Evolutionary conservation across 2,113 vertebrate species (phyloP), one percentile per base, ranked within the genome.

Genomic region (Varanus salvator): DNA sequence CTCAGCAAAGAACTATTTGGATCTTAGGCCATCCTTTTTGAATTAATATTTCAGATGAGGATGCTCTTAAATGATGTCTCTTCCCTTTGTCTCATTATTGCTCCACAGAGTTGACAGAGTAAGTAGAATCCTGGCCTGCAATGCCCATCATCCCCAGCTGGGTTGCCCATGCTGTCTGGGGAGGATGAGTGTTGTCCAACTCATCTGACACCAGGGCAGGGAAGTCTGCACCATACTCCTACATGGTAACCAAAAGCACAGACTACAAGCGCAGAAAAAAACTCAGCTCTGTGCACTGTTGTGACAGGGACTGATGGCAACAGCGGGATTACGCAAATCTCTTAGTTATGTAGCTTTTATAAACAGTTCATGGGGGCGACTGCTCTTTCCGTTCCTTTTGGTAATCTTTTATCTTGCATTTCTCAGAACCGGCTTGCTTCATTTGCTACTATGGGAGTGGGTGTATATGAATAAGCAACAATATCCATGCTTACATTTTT

Each of bases 271-370:
- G 60, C 25, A 34, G 77, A 82, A 87, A 88, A 72, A 31, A 82
- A 60, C 29, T 29, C n/a, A n/a, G 54, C 48, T 52, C 87, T 74
- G 52, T 82, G 50, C 52, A 44, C 12, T n/a, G 19, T n/a, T 71
- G 31, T 64, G 76, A 75, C 9, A 52, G 7, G n/a, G 68, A 52
- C 21, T 50, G 29, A 25, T 75, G n/a, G 52, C 77, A 87, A 52
- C 29, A 38, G 44, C 8, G 64, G 69, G 85, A 83, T 82, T 66
- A 87, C 71, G 71, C 64, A 75, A 83, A 89, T 31, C 69, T 89
- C 27, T 89, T 89, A 74, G n/a, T 90, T 74, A 75, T 81, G 66
- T 64, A 86, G 84, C 69, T 75, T 87, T 90, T 82, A 87, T 87
- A 90, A 86, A 83, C 85, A 87, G 60, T 90, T 87, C 69, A 76